Base-by-base conservation (phyloP, 2,797 vertebrate species). In the Xiphophorus birchmanni region DNA sequence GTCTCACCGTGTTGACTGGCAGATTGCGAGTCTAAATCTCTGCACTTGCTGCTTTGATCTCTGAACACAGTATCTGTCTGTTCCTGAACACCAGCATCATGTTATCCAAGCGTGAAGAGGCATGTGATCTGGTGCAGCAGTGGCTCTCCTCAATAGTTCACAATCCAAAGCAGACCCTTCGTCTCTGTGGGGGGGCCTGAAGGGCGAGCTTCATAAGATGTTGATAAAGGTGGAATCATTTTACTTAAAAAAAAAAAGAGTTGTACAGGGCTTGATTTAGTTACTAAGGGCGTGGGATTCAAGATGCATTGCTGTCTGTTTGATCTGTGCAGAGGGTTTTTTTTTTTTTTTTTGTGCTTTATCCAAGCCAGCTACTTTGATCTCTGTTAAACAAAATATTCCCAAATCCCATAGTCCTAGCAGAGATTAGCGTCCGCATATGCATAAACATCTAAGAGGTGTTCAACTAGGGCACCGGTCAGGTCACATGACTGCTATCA, bases 361-460 rank as follows among this genome's bases (percentile, higher is more conserved):
- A 94, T 93, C 89, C 82, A 74, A 84, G 88, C 82, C 69, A 45
- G 82, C 76, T 88, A 92, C 94, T 95, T 95, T 95, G 94, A 95
- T 95, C 93, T 94, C 82, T 75, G 83, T 94, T 84, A 91, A 94
- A 94, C 92, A 95, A 95, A 95, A 95, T 95, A 94, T 95, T 94
- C 94, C 93, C 94, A 95, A 94, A 95, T 95, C 94, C 94, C 94
- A 94, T 82, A 94, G 94, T 95, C 93, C 93, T 95, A 89, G 83
- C 82, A 90, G 91, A 94, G 93, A 93, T 94, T 93, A 93, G 84
- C 84, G 90, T 92, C 94, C 93, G 86, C 81, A 94, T 94, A 94
- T 94, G 91, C 94, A 95, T 94, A 94, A 95, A 94, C 93, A 94
- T 95, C 93, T 94, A 93, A 95, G 93, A 88, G 89, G 90, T 87